A percentile compares a stretch with the other conserved stretches of the same genome.
These are phyloP conservation scores for Cyclopterus lumpus DNA, from an alignment of 2,797 vertebrate species.

Conservation along the genomic window DNA sequence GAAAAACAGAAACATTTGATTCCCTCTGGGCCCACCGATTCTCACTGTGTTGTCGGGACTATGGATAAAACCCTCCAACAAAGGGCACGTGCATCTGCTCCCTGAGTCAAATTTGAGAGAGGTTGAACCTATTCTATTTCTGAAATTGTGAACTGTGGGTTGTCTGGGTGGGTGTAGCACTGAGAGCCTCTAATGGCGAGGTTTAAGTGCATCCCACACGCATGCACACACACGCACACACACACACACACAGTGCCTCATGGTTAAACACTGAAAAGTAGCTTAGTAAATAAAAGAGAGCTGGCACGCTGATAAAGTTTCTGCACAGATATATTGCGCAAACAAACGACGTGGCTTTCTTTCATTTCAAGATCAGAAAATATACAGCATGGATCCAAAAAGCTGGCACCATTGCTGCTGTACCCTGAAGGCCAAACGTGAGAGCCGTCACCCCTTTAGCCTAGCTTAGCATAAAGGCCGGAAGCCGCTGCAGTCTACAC, in stretches of 20 bases:
- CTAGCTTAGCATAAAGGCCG: background rate
- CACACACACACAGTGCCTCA: conserved; percentile 42
- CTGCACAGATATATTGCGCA: background rate
- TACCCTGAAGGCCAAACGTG: background rate
- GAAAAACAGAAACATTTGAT: conserved; percentile 48
- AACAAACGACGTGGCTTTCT: background rate
- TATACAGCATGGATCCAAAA: background rate
- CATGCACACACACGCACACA: conserved; percentile 48
- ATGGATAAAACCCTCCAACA: conserved; percentile 63
- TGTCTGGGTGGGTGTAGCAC: conserved; percentile 72
- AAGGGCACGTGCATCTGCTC: conserved; percentile 58
- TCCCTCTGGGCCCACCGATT: conserved; percentile 57
- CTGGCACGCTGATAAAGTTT: background rate
- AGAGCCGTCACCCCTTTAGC: background rate
- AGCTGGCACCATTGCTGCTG: background rate
- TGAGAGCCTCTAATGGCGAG: conserved; percentile 69
- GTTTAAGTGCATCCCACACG: conserved; percentile 62
- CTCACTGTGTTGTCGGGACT: conserved; percentile 48
- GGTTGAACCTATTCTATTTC: conserved; percentile 70
- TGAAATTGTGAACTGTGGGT: conserved; percentile 69
- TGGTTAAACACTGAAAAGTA: conserved; percentile 51
- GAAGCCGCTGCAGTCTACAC: background rate
- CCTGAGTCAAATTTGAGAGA: conserved; percentile 60
- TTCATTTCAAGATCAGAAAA: background rate
- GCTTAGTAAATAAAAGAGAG: conserved; percentile 43